Base-by-base conservation (phyloP, 64 coral and sea anemone species). In the Cladopsammia gracilis region DNA sequence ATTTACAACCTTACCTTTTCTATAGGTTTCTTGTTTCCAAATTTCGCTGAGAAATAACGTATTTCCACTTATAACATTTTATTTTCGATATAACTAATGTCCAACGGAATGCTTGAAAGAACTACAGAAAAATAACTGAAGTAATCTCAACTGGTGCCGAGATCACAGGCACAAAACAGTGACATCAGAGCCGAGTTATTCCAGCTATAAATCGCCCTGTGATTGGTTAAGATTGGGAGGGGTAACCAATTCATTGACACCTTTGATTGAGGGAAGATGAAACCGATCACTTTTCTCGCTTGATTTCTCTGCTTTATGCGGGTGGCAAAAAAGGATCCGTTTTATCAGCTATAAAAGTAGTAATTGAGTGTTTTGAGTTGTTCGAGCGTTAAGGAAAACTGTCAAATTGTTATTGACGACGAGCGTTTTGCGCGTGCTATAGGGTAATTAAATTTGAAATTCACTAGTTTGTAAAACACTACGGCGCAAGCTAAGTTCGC, bases 121-220 rank as follows among this genome's bases (percentile, higher is more conserved):
- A 84, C 62, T 50, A 67, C 19, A 64, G 60, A 50, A 84, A 84
- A 84, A 84, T 68, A 84, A 49, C 80, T 84, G 80, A 84, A 62
- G 62, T 84, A 64, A 84, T 84, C 60, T 66, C 19, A 4, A 64
- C 80, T 84, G 80, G 80, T 84, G 80, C 58, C 61, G n/a, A 50
- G 62, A 16, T 3, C 43, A 19, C 19, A 14, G 44, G 7, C 14
- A 68, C 80, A 20, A 84, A 68, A 67, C 45, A 84, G 61, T 84
- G 80, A 84, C 80, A 67, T 84, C 45, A 84, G 66, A 48, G 60
- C 46, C 5, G 80, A 84, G 43, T 51, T 49, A 84, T 84, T 68
- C 61, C 60, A 84, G 8, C 14, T 50, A 66, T 13, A 68, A 68
- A 18, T 9, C 44, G 61, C 44, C 11, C 4, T n/a, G 2, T 84